Evolutionary conservation across 2,113 vertebrate species (phyloP).

Genomic region (Dromiciops gliroides): DNA sequence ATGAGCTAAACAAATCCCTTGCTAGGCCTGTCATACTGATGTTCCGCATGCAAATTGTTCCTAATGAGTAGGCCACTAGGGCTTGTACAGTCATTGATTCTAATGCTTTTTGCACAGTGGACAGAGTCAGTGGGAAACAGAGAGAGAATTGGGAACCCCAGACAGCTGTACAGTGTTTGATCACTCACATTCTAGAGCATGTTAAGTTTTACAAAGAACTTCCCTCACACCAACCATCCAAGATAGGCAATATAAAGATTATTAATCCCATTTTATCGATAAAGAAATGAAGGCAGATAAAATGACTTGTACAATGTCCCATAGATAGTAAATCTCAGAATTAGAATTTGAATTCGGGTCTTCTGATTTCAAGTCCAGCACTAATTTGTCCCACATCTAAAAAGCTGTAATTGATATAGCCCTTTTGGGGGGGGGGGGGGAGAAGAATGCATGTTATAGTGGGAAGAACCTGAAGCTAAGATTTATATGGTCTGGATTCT

Average conservation of each 20-base stretch:
- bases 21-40: constrained; percentile 81
- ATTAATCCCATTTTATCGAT: not conserved
- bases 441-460: not conserved
- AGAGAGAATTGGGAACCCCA: not conserved
- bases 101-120: not conserved
- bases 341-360: not conserved
- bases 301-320: not conserved
- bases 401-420: not conserved
- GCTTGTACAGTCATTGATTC: constrained; percentile 68
- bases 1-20: constrained; percentile 85
- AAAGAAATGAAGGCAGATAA: not conserved
- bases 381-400: not conserved
- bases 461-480: not conserved
- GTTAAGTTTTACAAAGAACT: not conserved
- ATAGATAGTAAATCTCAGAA: not conserved
- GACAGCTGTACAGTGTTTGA: not conserved
- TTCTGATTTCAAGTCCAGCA: not conserved
- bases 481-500: not conserved
- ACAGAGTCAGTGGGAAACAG: not conserved
- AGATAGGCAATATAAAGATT: not conserved
- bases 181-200: not conserved
- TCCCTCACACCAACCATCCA: not conserved
- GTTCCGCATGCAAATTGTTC: constrained; percentile 81
- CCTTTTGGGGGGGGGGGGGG: not conserved
- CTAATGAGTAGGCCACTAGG: constrained; percentile 78